A percentile compares a stretch with the other conserved stretches of the same genome.
Evolutionary conservation across 1,140 invertebrate species (phyloP).

Genomic region (Sycophila sp.): DNA sequence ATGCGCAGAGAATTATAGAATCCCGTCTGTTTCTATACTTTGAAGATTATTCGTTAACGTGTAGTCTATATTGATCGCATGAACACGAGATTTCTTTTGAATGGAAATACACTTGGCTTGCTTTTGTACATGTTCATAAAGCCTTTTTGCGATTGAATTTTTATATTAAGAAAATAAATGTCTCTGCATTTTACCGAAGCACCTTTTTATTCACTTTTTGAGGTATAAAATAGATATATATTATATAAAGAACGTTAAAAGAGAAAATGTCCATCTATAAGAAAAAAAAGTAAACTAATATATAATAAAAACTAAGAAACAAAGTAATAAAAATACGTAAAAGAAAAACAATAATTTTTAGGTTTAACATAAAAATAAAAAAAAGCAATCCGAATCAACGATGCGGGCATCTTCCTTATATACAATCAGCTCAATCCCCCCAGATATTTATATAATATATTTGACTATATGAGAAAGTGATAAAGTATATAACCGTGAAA

Average conservation of each 20-base stretch:
- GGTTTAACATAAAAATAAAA: slow-evolving; percentile 26
- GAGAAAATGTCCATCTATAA: background rate
- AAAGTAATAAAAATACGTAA: slow-evolving; percentile 29
- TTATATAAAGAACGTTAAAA: slow-evolving; percentile 15
- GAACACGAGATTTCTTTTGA: too few relatives aligned
- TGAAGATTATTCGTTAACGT: too few relatives aligned
- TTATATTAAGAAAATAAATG: too few relatives aligned
- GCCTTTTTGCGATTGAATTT: too few relatives aligned
- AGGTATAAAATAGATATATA: background rate
- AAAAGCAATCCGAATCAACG: slow-evolving; percentile 35
- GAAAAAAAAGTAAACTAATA: background rate
- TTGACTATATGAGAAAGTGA: slow-evolving; percentile 33
- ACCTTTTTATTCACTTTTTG: background rate
- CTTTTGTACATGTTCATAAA: too few relatives aligned
- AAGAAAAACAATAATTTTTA: slow-evolving; percentile 40
- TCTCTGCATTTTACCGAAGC: too few relatives aligned
- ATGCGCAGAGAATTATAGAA: too few relatives aligned
- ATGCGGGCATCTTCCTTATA: slow-evolving; percentile 37
- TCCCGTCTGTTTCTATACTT: too few relatives aligned
- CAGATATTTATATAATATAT: slow-evolving; percentile 42
- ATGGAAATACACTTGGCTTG: too few relatives aligned
- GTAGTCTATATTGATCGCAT: too few relatives aligned
- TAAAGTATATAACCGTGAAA: slow-evolving; percentile 25
- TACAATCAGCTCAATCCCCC: slow-evolving; percentile 32
- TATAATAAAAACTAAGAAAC: background rate